Conservation (phyloP, 2,888 invertebrate genomes). For the Leptodirus hochenwartii region DNA sequence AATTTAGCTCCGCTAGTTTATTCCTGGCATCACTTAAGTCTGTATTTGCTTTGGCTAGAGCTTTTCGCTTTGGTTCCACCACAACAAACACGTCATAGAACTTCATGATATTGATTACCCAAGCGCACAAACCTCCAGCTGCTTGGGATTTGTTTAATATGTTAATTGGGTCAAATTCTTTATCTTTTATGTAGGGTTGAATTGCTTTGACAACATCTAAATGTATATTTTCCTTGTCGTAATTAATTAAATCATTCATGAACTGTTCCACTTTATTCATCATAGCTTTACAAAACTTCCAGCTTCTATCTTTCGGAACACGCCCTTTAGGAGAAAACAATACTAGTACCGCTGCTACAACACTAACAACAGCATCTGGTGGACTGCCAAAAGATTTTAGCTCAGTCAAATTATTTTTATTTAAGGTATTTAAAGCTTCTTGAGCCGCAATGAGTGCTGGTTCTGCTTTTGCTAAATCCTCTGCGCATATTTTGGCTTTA, state of each 20-base stretch:
- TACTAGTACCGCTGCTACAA: slow-evolving; percentile 73
- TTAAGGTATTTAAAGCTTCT: slow-evolving; percentile 78
- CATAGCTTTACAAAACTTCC: slow-evolving; percentile 80
- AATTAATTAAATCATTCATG: slow-evolving; percentile 60
- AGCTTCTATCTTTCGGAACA: slow-evolving; percentile 79
- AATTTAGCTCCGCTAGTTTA: slow-evolving; percentile 58
- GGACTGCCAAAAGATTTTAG: slow-evolving; percentile 87
- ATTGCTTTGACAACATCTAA: slow-evolving; percentile 71
- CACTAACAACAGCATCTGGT: slow-evolving; percentile 72
- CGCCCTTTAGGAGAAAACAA: slow-evolving; percentile 64
- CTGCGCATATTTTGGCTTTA: slow-evolving; percentile 71
- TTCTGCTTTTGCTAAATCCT: slow-evolving; percentile 79
- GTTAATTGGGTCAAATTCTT: slow-evolving; percentile 70
- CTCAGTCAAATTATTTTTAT: slow-evolving; percentile 87
- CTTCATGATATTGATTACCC: slow-evolving; percentile 83
- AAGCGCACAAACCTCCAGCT: slow-evolving; percentile 83
- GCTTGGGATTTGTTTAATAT: slow-evolving; percentile 75
- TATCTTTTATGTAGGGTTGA: slow-evolving; percentile 40
- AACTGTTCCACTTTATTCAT: slow-evolving; percentile 87
- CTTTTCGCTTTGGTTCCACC: slow-evolving; percentile 80
- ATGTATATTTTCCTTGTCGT: slow-evolving; percentile 87
- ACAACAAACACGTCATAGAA: slow-evolving; percentile 82
- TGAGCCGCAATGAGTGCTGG: slow-evolving; percentile 80
- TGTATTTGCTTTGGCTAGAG: slow-evolving; percentile 68
- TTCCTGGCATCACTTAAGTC: slow-evolving; percentile 68